Base-by-base conservation (phyloP, 37 sponge, comb jelly and placozoan species). In the Dysidea cf. avara region DNA sequence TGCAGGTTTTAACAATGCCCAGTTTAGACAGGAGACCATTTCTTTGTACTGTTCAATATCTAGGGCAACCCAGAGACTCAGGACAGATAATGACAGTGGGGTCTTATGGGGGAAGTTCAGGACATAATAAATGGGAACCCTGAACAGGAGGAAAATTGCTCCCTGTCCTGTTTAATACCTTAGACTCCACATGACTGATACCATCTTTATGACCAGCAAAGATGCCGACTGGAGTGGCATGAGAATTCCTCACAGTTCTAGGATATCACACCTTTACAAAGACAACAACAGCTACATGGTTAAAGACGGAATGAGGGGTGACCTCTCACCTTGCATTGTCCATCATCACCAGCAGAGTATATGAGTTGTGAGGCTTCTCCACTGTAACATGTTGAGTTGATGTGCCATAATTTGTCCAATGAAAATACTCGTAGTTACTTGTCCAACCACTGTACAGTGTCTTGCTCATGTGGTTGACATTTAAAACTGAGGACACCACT, bases 141-240 rank as follows among this genome's bases (percentile, higher is more conserved):
- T n/a, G n/a, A n/a, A n/a, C n/a, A n/a, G n/a, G n/a, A n/a, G n/a
- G n/a, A n/a, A n/a, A n/a, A n/a, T n/a, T n/a, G n/a, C n/a, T n/a
- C n/a, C n/a, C n/a, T n/a, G n/a, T n/a, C n/a, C 9, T 12, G 9
- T 9, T 43, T 43, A 12, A 31, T 67, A 90, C 92, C 68, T 87
- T 90, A 3, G 90, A 32, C 46, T 96, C 97, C 17, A 89, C 74
- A 70, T 37, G 86, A 2, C 93, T 96, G 48, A 96, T 79, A 1
- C 93, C 90, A 46, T 92, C 87, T 39, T 78, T 79, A 77, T 96
- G 97, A 16, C 97, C 97, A 7, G 86, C 80, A 21, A 96, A 86
- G 13, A 69, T 48, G 39, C 90, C 93, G 38, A 96, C 93, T 9
- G 97, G 93, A 2, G 33, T 24, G 18, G 86, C 80, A 16, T 9